A percentile compares a stretch with the other conserved stretches of the same genome.
phyloP scores from a whole-genome alignment of 2,797 vertebrate genomes.

The Merluccius polli region DNA sequence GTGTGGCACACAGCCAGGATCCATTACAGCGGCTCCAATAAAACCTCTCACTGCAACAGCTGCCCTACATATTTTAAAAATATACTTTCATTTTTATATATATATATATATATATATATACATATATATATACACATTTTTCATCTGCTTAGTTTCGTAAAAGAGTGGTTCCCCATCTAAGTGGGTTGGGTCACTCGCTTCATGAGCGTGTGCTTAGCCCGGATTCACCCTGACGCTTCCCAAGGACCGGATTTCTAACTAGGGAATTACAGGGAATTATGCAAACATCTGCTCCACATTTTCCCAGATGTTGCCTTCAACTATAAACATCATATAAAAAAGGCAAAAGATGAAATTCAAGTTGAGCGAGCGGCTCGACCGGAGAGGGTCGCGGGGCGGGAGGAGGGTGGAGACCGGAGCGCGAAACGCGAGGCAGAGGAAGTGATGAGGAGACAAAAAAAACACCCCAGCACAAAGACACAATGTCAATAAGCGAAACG shows the following conservation, averaged over 20 bases:
- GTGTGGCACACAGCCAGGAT: background rate
- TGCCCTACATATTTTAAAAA: background rate
- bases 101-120: background rate
- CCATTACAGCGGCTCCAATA: background rate
- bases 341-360: background rate
- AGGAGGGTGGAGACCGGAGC: background rate
- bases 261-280: conserved; percentile 52
- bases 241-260: conserved; percentile 47
- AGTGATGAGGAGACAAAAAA: background rate
- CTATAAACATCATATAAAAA: conserved; percentile 14
- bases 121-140: no score
- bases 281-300: conserved; percentile 60
- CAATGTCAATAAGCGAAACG: conserved; percentile 4
- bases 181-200: background rate
- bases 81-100: background rate
- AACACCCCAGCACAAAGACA: background rate
- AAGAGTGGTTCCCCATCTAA: background rate
- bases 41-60: background rate
- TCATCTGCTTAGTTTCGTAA: no score
- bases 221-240: conserved; percentile 7
- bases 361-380: no score
- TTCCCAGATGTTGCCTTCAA: conserved; percentile 38
- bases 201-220: conserved; percentile 24
- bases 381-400: no score
- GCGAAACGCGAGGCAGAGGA: background rate